Evolutionary conservation across 1,140 invertebrate genomes (phyloP).

Genomic region (Bombus sibiricus): DNA sequence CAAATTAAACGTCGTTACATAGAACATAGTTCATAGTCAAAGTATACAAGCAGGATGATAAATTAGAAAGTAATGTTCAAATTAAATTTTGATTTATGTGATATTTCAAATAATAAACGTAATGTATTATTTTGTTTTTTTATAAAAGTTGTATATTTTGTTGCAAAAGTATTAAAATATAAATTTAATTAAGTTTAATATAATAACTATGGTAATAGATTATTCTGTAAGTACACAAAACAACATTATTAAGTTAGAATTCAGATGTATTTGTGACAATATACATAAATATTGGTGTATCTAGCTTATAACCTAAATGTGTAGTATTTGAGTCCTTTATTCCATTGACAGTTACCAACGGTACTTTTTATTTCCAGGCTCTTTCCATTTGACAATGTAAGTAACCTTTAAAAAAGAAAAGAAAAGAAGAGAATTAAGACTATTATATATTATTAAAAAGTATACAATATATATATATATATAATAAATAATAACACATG

Average conservation of each 20-base stretch:
- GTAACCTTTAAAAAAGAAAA: slow-evolving; percentile 21
- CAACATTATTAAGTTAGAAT: slow-evolving; percentile 38
- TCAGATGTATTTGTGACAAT: slow-evolving; percentile 47
- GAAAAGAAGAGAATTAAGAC: not conserved
- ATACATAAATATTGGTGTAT: slow-evolving; percentile 54
- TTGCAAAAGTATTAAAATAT: slow-evolving; percentile 33
- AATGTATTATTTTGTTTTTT: slow-evolving; percentile 26
- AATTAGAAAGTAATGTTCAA: slow-evolving; percentile 27
- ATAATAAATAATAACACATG: not conserved
- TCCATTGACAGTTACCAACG: slow-evolving; percentile 20
- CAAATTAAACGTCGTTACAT: slow-evolving; percentile 20
- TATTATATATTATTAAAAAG: not conserved
- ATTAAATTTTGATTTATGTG: slow-evolving; percentile 53
- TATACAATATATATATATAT: no score
- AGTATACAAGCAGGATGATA: slow-evolving; percentile 22
- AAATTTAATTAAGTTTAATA: not conserved
- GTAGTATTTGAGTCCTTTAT: slow-evolving; percentile 39
- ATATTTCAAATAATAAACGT: slow-evolving; percentile 17
- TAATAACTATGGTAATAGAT: slow-evolving; percentile 30
- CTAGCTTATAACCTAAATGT: slow-evolving; percentile 43
- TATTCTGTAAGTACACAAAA: slow-evolving; percentile 9
- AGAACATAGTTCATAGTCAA: slow-evolving; percentile 31
- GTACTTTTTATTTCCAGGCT: slow-evolving; percentile 22
- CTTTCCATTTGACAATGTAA: slow-evolving; percentile 27
- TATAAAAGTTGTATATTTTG: slow-evolving; percentile 16